Evolutionary conservation across 2,888 invertebrate species (phyloP), one percentile per base, ranked within the genome.

Genomic region (Hymenopus coronatus): DNA sequence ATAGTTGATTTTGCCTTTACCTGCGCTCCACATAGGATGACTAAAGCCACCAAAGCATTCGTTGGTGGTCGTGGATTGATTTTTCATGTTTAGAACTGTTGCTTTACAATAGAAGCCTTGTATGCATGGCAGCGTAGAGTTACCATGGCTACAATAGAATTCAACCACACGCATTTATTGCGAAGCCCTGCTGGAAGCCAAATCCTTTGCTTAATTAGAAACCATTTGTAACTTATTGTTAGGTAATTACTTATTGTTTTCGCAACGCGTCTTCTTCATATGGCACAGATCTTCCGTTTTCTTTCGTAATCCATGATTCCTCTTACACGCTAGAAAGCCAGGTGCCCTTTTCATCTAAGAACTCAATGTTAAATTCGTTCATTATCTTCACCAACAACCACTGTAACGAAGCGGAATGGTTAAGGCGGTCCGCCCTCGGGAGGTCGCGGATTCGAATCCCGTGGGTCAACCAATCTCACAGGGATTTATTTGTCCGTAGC

Each of bases 141-240:
- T 87, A 82, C 86, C 28, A 81, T 28, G 15, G 82, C 33, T 82
- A 87, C 82, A 87, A 82, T 40, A n/a, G 54, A 87, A 87, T 87
- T 33, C 30, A 82, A 33, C 87, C 82, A 82, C 82, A 27, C 27
- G 28, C 87, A 9, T n/a, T 82, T 33, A 30, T 82, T 87, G 82
- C 82, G 82, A 87, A 87, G 87, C 87, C 33, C 87, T 33, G 87
- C 33, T 87, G 87, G 87, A 87, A 15, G n/a, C 33, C 27, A 87
- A 87, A 82, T 87, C 87, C 30, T 30, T 82, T 33, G 82, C 54
- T 54, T 87, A 87, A 87, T 87, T 87, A 87, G 87, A 54, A 40
- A 20, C 82, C 30, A 82, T 87, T 87, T 87, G 82, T 87, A 87
- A 87, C 82, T 40, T 87, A 87, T 87, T 87, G 87, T 87, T 87